A percentile compares a stretch with the other conserved stretches of the same genome.
phyloP scores from a whole-genome alignment of 53 echinoderm and acorn worm genomes.

The Hippasteria phrygiana region DNA sequence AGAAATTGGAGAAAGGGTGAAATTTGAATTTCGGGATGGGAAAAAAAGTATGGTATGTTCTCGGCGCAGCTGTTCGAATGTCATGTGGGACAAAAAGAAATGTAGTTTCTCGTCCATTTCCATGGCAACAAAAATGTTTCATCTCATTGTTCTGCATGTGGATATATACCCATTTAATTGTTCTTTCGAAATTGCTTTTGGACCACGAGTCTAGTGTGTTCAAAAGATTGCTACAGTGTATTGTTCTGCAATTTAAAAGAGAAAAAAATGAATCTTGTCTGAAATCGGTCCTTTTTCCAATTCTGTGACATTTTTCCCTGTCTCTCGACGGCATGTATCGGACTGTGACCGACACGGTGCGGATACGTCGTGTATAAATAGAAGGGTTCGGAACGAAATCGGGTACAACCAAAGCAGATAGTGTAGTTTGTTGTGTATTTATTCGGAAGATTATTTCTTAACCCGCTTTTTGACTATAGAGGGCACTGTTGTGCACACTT shows the following conservation, averaged over 20 bases:
- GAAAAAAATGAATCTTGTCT: neutral
- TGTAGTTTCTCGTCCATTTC: too few species aligned
- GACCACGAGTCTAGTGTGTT: too few species aligned
- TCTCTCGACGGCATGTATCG: neutral
- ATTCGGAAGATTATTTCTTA: neutral
- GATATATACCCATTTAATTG: too few species aligned
- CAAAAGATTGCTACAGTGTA: neutral
- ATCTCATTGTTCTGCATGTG: too few species aligned
- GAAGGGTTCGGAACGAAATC: constrained; percentile 66
- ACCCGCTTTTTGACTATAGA: constrained; percentile 5
- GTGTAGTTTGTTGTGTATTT: constrained; percentile 38
- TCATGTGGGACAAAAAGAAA: too few species aligned
- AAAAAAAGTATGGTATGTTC: too few species aligned
- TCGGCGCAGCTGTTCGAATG: too few species aligned
- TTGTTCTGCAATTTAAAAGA: neutral
- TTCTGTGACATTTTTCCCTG: neutral
- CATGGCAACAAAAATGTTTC: too few species aligned
- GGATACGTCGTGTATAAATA: constrained; percentile 44
- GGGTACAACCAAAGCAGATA: constrained; percentile 66
- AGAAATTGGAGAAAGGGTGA: too few species aligned
- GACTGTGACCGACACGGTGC: constrained; percentile 1
- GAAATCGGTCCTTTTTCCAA: constrained; percentile 3
- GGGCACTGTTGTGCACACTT: constrained; percentile 5
- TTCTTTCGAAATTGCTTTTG: too few species aligned
- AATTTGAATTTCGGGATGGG: too few species aligned